Evolutionary conservation across 1,140 invertebrate species (phyloP).

Genomic region (Metaphire vulgaris): DNA sequence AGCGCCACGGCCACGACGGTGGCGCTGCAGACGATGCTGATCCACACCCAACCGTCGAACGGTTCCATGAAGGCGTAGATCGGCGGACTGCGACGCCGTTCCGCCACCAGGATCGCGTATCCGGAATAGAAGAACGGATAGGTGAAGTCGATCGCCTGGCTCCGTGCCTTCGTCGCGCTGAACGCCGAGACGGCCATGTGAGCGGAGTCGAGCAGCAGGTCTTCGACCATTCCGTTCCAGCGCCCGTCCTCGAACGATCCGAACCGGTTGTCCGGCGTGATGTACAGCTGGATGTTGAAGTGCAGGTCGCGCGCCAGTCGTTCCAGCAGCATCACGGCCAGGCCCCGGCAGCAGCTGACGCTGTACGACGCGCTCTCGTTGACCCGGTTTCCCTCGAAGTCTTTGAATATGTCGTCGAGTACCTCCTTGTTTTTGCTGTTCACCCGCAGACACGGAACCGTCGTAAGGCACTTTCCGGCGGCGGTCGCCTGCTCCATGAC

Average conservation of each 20-base stretch:
- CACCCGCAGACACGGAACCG: slow-evolving; percentile 67
- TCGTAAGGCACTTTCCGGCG: slow-evolving; percentile 51
- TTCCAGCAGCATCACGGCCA: slow-evolving; percentile 77
- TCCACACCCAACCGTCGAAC: slow-evolving; percentile 80
- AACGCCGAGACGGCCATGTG: slow-evolving; percentile 83
- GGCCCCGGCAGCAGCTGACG: slow-evolving; percentile 77
- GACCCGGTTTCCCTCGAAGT: neutral
- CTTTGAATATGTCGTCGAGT: neutral
- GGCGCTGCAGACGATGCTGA: slow-evolving; percentile 79
- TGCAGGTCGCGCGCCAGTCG: slow-evolving; percentile 74
- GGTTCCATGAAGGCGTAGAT: slow-evolving; percentile 79
- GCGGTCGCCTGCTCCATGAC: slow-evolving; percentile 42
- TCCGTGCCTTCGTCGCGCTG: slow-evolving; percentile 67
- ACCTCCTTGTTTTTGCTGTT: slow-evolving; percentile 48
- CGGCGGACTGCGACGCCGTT: slow-evolving; percentile 66
- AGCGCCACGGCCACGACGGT: slow-evolving; percentile 84
- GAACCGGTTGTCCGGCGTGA: slow-evolving; percentile 65
- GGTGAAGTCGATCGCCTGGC: slow-evolving; percentile 73
- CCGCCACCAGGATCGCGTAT: slow-evolving; percentile 54
- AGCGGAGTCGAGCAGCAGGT: slow-evolving; percentile 73
- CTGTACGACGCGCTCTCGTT: slow-evolving; percentile 45
- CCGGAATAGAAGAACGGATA: slow-evolving; percentile 80
- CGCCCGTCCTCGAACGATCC: slow-evolving; percentile 48
- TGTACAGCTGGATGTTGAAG: slow-evolving; percentile 79
- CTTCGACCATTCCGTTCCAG: slow-evolving; percentile 82